Percentiles rank a stretch among this genome's conserved stretches.
phyloP scores from a whole-genome alignment of 2,797 vertebrate species.

The Characodon lateralis region DNA sequence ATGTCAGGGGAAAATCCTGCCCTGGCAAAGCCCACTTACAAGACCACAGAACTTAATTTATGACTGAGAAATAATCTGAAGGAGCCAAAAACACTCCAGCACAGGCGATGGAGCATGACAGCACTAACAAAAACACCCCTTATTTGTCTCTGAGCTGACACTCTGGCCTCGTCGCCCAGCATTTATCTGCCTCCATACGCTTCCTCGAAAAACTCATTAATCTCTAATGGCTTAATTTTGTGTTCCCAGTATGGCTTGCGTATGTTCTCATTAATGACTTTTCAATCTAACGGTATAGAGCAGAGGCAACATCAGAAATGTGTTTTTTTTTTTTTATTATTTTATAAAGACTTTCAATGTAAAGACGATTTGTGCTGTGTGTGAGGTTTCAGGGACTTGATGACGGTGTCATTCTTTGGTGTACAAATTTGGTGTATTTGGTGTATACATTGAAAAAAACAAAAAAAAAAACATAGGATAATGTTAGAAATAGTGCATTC shows the following conservation, averaged over 20 bases:
- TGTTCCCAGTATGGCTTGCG: slow-evolving; percentile 61
- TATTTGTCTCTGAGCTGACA: slow-evolving; percentile 57
- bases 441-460: no score
- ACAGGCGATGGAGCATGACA: slow-evolving; percentile 57
- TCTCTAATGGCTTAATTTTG: slow-evolving; percentile 76
- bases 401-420: slow-evolving; percentile 35
- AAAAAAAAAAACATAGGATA: not conserved
- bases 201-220: slow-evolving; percentile 74
- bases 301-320: slow-evolving; percentile 48
- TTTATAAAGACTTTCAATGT: slow-evolving; percentile 27
- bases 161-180: slow-evolving; percentile 57
- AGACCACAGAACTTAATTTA: slow-evolving; percentile 66
- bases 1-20: slow-evolving; percentile 40
- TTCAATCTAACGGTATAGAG: slow-evolving; percentile 68
- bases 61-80: slow-evolving; percentile 79
- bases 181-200: slow-evolving; percentile 65
- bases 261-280: slow-evolving; percentile 77
- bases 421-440: slow-evolving; percentile 51
- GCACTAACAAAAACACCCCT: slow-evolving; percentile 53
- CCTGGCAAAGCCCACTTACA: slow-evolving; percentile 27
- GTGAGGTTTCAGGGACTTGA: slow-evolving; percentile 44
- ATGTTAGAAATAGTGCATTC: not conserved
- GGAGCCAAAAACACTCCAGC: slow-evolving; percentile 62
- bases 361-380: slow-evolving; percentile 48
- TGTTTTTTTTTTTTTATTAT: slow-evolving; percentile 9